Evolutionary conservation across 2,797 vertebrate genomes (phyloP).

Genomic region (Brachyrhaphis roseni): DNA sequence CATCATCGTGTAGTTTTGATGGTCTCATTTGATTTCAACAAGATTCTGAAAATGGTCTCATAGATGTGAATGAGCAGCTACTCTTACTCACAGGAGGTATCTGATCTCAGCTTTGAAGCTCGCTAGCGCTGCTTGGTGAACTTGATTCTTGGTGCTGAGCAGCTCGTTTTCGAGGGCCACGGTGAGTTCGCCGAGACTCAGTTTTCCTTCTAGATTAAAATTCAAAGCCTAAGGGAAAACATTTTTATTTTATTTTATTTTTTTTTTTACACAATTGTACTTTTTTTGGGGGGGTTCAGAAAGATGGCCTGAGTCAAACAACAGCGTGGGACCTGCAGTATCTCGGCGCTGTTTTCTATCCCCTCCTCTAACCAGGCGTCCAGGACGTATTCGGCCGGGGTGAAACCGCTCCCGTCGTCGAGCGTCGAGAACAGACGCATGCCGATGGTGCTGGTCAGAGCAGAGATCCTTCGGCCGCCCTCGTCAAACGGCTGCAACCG

Average conservation of each 20-base stretch:
- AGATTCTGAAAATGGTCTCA: neutral
- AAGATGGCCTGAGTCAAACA: neutral
- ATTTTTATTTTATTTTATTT: too few species aligned
- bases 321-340: constrained; percentile 83
- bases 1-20: neutral
- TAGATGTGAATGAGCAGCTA: neutral
- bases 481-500: constrained; percentile 90
- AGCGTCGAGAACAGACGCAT: constrained; percentile 90
- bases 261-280: neutral
- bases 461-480: constrained; percentile 85
- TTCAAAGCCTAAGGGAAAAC: constrained; percentile 89
- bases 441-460: constrained; percentile 84
- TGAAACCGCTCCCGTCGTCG: constrained; percentile 91
- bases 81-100: constrained; percentile 88
- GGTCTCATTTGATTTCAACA: neutral
- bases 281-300: too few species aligned
- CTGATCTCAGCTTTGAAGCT: constrained; percentile 96
- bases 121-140: constrained; percentile 90
- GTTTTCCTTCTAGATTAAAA: constrained; percentile 88
- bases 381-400: constrained; percentile 85
- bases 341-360: constrained; percentile 90
- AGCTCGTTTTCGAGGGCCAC: constrained; percentile 93
- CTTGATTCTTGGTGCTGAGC: constrained; percentile 88
- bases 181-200: constrained; percentile 90
- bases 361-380: constrained; percentile 95